Base-by-base conservation (phyloP, 2,113 vertebrate species). In the Recurvirostra avosetta region DNA sequence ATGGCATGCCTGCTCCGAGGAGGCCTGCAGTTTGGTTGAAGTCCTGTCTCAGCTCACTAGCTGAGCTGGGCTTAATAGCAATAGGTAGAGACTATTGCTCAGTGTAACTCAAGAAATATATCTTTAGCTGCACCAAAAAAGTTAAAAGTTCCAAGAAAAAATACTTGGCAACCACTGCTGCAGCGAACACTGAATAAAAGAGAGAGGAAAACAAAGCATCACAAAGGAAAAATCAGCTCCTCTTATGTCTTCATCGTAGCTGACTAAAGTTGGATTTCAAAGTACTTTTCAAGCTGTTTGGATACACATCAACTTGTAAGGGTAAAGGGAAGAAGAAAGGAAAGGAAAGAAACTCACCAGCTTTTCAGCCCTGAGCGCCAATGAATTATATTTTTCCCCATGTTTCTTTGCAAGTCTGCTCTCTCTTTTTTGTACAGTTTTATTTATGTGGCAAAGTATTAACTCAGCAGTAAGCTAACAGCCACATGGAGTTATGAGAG, bases 221-320 rank as follows among this genome's bases (percentile, higher is more conserved):
- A 95, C 84, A 95, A 97, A 97, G 70, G 74, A 94, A 95, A 96
- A 96, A 97, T 95, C 95, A 95, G 40, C 34, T 91, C 55, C 62
- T 96, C 92, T 97, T 97, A 96, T 95, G 96, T 97, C 92, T 94
- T 95, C 95, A 95, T 95, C 49, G 15, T 83, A 90, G 88, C 92
- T 96, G 96, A 96, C 93, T 97, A 96, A 95, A 97, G 97, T 87
- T 95, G 84, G 81, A 96, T 97, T 97, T 97, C 96, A 97, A 97
- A 97, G 96, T 73, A 91, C 84, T 92, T 97, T 95, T 96, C 97
- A 97, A 97, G 97, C 96, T 97, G 96, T 97, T 97, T 97, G 95
- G 96, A 92, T 96, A 95, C 92, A 97, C 94, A 95, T 92, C 94
- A 85, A 58, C 97, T 96, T 95, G 92, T 97, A 96, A 97, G 92